These are phyloP conservation scores for Cavia aperea DNA, from an alignment of 2,113 vertebrate species.

Conservation along the genomic window DNA sequence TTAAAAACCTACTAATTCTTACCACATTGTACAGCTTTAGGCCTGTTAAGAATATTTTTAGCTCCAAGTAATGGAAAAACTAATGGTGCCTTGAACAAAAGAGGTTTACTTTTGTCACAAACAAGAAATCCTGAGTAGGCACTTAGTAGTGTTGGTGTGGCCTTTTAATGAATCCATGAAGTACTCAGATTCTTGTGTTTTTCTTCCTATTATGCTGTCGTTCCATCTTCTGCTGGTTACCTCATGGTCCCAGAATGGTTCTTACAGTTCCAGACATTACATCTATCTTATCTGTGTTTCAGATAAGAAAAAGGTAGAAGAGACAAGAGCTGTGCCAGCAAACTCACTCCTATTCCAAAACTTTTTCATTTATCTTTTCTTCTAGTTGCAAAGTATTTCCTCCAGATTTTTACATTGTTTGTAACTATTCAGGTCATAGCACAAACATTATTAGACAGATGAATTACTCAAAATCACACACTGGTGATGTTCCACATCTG, in stretches of 20 bases:
- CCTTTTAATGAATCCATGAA: conserved; percentile 8
- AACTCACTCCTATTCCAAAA: not conserved
- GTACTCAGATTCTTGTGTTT: not conserved
- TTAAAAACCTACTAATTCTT: conserved; percentile 47
- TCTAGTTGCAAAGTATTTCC: not conserved
- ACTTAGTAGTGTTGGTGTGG: not conserved
- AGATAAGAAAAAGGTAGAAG: not conserved
- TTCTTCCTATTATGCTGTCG: not conserved
- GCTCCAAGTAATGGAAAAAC: conserved; percentile 46
- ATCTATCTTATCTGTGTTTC: not conserved
- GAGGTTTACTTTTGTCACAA: conserved; percentile 23
- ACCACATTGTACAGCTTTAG: conserved; percentile 27
- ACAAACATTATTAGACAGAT: not conserved
- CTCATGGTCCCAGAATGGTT: not conserved
- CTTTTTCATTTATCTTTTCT: not conserved
- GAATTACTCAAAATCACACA: not conserved
- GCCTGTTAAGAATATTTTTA: conserved; percentile 31
- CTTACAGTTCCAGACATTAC: not conserved
- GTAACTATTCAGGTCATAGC: not conserved
- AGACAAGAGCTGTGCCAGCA: not conserved
- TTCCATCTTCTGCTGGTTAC: not conserved
- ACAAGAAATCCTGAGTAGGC: not conserved
- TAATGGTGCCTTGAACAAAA: conserved; percentile 11
- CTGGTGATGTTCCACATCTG: not conserved
- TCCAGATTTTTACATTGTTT: not conserved